Conservation (phyloP, 2,888 invertebrate species). For the Alsophila aescularia region DNA sequence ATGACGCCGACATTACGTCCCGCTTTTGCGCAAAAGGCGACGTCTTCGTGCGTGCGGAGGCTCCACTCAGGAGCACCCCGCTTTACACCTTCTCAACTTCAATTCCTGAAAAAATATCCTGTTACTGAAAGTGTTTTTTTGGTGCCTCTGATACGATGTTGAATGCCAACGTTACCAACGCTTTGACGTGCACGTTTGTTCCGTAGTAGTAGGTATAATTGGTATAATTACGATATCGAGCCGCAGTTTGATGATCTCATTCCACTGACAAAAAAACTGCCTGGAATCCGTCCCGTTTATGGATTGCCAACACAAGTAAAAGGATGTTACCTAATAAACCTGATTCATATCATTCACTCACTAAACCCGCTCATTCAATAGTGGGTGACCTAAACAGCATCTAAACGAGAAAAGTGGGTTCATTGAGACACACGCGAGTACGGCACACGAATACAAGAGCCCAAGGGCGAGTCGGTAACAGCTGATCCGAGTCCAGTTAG, state of each 20-base stretch:
- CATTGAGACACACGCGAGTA: slow-evolving; percentile 24
- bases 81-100: slow-evolving; percentile 61
- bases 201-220: too few relatives aligned
- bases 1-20: slow-evolving; percentile 78
- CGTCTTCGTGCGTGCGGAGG: slow-evolving; percentile 71
- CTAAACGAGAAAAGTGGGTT: slow-evolving; percentile 24
- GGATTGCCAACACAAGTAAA: neutral
- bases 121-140: neutral
- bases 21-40: slow-evolving; percentile 57
- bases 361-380: slow-evolving; percentile 12
- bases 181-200: slow-evolving; percentile 1
- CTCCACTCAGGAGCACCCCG: slow-evolving; percentile 75
- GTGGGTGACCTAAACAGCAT: slow-evolving; percentile 20
- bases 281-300: too few relatives aligned
- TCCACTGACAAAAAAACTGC: too few relatives aligned
- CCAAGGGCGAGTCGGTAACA: slow-evolving; percentile 67
- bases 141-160: neutral
- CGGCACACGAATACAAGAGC: slow-evolving; percentile 41
- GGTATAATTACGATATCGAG: too few relatives aligned
- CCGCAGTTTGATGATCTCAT: too few relatives aligned
- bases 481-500: slow-evolving; percentile 82
- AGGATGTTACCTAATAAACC: slow-evolving; percentile 8
- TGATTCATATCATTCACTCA: slow-evolving; percentile 11
- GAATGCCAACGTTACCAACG: neutral
- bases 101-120: slow-evolving; percentile 65